Evolutionary conservation across 2,888 invertebrate species (phyloP).

Genomic region (Pollenia griseotomentosa): DNA sequence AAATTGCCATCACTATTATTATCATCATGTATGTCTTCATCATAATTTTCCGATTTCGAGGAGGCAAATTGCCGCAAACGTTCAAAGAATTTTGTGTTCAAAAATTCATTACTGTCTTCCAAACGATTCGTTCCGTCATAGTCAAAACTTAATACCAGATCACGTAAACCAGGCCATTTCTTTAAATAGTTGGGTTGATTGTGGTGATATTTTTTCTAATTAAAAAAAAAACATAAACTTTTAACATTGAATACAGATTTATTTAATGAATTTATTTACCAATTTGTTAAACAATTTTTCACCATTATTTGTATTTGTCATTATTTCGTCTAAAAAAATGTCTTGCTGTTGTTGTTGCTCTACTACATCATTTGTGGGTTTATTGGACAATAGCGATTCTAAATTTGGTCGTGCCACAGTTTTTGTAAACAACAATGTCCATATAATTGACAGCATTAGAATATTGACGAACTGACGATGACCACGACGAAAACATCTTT

Average conservation of each 20-base stretch:
- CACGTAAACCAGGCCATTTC: conserved; percentile 81
- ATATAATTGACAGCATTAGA: conserved; percentile 67
- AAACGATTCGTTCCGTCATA: conserved; percentile 77
- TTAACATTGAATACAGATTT: background rate
- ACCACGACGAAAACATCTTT: conserved; percentile 21
- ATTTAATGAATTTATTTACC: conserved; percentile 61
- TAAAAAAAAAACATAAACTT: background rate
- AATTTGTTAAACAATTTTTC: conserved; percentile 72
- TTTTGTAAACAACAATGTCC: conserved; percentile 69
- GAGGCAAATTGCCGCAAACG: conserved; percentile 77
- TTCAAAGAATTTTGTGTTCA: conserved; percentile 75
- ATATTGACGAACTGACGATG: conserved; percentile 55
- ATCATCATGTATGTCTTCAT: conserved; percentile 70
- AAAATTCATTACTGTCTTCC: conserved; percentile 64
- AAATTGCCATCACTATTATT: conserved; percentile 53
- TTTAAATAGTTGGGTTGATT: conserved; percentile 77
- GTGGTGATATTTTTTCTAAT: conserved; percentile 76
- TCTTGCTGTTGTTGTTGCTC: conserved; percentile 34
- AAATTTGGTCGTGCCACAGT: conserved; percentile 65
- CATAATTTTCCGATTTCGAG: conserved; percentile 62
- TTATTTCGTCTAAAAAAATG: conserved; percentile 76
- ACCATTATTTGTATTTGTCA: conserved; percentile 76
- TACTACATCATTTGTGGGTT: conserved; percentile 37
- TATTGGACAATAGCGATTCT: conserved; percentile 53
- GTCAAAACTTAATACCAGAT: conserved; percentile 77